Evolutionary conservation across 2,797 vertebrate species (phyloP).

Genomic region (Muraenolepis orangiensis): DNA sequence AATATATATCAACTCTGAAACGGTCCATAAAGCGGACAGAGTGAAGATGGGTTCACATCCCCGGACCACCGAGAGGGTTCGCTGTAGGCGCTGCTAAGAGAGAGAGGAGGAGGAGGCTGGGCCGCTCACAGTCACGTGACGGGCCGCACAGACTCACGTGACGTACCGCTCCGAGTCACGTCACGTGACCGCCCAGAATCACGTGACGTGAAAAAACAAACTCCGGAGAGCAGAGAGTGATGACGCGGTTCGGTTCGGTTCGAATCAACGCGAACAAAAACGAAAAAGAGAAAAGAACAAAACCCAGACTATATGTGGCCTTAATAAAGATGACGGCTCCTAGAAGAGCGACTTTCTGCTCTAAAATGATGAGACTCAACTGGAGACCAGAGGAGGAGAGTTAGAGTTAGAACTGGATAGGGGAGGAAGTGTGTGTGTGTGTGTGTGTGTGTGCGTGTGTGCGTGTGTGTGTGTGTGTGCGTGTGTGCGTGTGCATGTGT

Average conservation of each 20-base stretch:
- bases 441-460: too few relatives aligned
- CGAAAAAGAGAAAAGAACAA: background rate
- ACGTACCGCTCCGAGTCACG: too few relatives aligned
- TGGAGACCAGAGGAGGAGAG: too few relatives aligned
- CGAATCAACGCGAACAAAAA: constrained; percentile 48
- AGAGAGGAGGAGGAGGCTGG: too few relatives aligned
- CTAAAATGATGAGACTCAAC: too few relatives aligned
- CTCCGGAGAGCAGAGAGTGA: constrained; percentile 66
- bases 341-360: too few relatives aligned
- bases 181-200: too few relatives aligned
- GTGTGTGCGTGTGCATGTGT: too few relatives aligned
- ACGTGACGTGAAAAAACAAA: constrained; percentile 41
- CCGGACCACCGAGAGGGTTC: constrained; percentile 79
- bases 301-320: constrained; percentile 29
- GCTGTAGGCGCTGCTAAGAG: constrained; percentile 82
- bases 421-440: background rate
- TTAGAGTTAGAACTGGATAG: too few relatives aligned
- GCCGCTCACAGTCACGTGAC: too few relatives aligned
- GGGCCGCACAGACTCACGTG: too few relatives aligned
- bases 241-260: constrained; percentile 68
- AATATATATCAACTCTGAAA: constrained; percentile 24
- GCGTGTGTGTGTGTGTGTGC: too few relatives aligned
- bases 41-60: constrained; percentile 74
- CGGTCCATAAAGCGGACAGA: constrained; percentile 30
- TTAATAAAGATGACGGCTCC: constrained; percentile 53